Evolutionary conservation across 2,888 invertebrate species (phyloP).

Genomic region (Ichneumoninae sp.): DNA sequence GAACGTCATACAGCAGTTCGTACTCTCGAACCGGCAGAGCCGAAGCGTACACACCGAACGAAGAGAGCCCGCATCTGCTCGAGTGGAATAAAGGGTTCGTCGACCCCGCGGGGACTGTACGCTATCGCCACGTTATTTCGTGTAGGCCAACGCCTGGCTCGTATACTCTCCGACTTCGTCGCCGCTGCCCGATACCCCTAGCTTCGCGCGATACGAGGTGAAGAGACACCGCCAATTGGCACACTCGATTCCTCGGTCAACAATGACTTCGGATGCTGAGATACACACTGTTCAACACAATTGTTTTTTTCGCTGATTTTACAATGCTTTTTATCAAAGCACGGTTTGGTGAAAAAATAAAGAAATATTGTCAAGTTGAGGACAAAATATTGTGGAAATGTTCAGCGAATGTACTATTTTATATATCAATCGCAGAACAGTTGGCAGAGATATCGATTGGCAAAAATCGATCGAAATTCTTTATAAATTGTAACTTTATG

Average conservation of each 20-base stretch:
- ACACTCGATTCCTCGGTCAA: conserved; percentile 56
- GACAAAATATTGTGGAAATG: not conserved
- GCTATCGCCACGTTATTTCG: conserved; percentile 65
- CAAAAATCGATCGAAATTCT: conserved; percentile 19
- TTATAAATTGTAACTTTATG: conserved; percentile 50
- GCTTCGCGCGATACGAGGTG: conserved; percentile 31
- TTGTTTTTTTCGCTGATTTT: not conserved
- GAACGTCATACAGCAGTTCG: conserved; percentile 23
- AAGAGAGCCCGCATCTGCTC: conserved; percentile 65
- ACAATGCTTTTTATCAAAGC: not conserved
- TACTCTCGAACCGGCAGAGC: conserved; percentile 51
- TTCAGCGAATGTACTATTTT: not conserved
- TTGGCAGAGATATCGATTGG: not conserved
- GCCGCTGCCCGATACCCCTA: not conserved
- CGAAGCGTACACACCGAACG: conserved; percentile 46
- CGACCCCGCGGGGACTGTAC: conserved; percentile 49
- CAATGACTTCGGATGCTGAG: conserved; percentile 18
- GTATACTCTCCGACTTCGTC: conserved; percentile 22
- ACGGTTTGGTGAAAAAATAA: not conserved
- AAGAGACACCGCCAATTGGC: conserved; percentile 62
- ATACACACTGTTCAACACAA: not conserved
- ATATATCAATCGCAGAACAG: not conserved
- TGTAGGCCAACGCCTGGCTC: conserved; percentile 65
- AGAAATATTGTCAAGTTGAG: not conserved
- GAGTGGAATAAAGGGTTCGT: conserved; percentile 65